These are phyloP conservation scores for Amphiprion percula DNA, from an alignment of 2,113 vertebrate genomes.

Conservation along the genomic window DNA sequence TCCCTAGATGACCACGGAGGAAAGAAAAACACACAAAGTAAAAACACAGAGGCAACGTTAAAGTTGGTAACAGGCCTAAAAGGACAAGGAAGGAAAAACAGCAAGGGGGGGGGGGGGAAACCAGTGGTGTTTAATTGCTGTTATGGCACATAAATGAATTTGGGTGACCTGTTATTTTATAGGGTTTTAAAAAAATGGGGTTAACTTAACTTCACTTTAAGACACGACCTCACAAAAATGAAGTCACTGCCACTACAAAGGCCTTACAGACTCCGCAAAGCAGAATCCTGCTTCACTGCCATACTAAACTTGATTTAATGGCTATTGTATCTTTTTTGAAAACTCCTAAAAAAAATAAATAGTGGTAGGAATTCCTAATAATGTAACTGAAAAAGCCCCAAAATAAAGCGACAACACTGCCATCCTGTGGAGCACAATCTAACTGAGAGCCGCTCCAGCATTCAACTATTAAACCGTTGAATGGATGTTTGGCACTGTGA, in stretches of 20 bases:
- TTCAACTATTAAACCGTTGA: background rate
- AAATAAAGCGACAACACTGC: slow-evolving; percentile 55
- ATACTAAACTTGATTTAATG: background rate
- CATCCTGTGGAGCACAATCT: slow-evolving; percentile 54
- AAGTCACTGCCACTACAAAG: background rate
- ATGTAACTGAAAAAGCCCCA: too few species aligned
- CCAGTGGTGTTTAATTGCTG: background rate
- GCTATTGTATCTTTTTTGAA: background rate
- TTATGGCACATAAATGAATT: background rate
- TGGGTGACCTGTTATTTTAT: background rate
- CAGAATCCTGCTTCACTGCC: background rate
- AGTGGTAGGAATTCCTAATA: background rate
- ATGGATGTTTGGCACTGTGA: background rate
- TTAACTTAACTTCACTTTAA: background rate
- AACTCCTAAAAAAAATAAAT: background rate
- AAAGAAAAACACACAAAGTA: slow-evolving; percentile 67
- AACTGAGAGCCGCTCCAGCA: background rate
- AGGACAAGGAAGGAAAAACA: slow-evolving; percentile 54
- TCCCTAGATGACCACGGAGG: slow-evolving; percentile 84
- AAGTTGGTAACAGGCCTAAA: background rate
- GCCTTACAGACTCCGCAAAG: background rate
- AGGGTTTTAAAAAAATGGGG: background rate
- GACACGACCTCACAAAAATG: background rate
- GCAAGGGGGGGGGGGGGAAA: background rate
- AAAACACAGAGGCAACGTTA: slow-evolving; percentile 22